These are phyloP conservation scores for Cherax destructor DNA, from an alignment of 1,140 invertebrate genomes.

Conservation along the genomic window DNA sequence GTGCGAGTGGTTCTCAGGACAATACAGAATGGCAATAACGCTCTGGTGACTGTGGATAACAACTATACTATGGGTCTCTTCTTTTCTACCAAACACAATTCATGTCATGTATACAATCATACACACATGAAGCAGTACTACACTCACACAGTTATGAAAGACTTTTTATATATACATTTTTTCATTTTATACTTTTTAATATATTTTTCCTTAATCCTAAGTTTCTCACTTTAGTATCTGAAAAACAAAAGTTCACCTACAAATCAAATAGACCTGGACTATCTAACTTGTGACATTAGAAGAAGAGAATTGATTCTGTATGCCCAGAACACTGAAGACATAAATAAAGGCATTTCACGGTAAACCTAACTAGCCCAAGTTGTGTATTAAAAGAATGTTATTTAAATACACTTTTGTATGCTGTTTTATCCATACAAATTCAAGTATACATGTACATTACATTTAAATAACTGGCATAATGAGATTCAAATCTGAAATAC, in stretches of 20 bases:
- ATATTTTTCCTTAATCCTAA: constrained; percentile 20
- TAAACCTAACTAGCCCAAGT: neutral
- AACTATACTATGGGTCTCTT: neutral
- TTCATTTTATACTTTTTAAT: constrained; percentile 13
- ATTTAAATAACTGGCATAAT: neutral
- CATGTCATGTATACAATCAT: neutral
- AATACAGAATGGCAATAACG: neutral
- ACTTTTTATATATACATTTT: constrained; percentile 19
- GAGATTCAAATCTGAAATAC: neutral
- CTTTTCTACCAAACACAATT: neutral
- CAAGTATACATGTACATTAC: neutral
- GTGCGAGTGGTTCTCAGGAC: constrained; percentile 8
- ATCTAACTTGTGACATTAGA: neutral
- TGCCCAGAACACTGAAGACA: neutral
- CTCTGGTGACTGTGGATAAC: neutral
- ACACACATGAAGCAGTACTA: neutral
- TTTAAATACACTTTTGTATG: neutral
- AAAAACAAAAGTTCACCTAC: neutral
- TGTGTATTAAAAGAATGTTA: neutral
- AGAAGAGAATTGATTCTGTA: neutral
- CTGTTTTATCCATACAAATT: neutral
- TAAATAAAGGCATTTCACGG: neutral
- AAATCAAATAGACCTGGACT: neutral
- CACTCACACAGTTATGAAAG: constrained; percentile 14
- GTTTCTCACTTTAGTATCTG: constrained; percentile 16